A percentile compares a stretch with the other conserved stretches of the same genome.
Evolutionary conservation across 1,140 invertebrate genomes (phyloP).

Genomic region (Colletes latitarsis): DNA sequence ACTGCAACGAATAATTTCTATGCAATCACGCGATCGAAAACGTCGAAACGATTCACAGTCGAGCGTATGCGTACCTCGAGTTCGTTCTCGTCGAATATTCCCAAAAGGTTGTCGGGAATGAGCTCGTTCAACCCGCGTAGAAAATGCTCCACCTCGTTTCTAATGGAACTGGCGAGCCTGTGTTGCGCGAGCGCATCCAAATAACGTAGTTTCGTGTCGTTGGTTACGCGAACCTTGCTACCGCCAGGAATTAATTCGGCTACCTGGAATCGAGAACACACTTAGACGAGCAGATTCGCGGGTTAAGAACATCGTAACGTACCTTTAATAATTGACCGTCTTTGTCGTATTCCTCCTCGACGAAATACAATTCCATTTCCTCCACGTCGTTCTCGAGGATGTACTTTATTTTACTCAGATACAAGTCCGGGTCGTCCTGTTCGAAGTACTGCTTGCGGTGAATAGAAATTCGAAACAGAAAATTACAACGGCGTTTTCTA

Average conservation of each 20-base stretch:
- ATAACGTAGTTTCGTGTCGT: constrained; percentile 91
- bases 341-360: constrained; percentile 93
- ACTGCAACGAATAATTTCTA: constrained; percentile 79
- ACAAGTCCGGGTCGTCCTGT: constrained; percentile 96
- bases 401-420: constrained; percentile 95
- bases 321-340: constrained; percentile 87
- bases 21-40: not conserved
- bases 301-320: not conserved
- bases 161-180: constrained; percentile 89
- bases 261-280: constrained; percentile 53
- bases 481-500: not conserved
- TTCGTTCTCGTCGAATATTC: constrained; percentile 98
- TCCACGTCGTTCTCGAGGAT: constrained; percentile 95
- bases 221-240: constrained; percentile 84
- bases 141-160: constrained; percentile 93
- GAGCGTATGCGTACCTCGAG: constrained; percentile 87
- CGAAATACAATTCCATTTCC: constrained; percentile 92
- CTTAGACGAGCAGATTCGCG: not conserved
- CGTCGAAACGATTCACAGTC: not conserved
- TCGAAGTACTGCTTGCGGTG: constrained; percentile 90
- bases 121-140: constrained; percentile 94
- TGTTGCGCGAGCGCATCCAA: constrained; percentile 95
- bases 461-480: not conserved
- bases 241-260: constrained; percentile 79
- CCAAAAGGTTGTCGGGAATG: constrained; percentile 95